These are phyloP conservation scores for Caiman crocodilus DNA, from an alignment of 2,797 vertebrate genomes.

Conservation along the genomic window DNA sequence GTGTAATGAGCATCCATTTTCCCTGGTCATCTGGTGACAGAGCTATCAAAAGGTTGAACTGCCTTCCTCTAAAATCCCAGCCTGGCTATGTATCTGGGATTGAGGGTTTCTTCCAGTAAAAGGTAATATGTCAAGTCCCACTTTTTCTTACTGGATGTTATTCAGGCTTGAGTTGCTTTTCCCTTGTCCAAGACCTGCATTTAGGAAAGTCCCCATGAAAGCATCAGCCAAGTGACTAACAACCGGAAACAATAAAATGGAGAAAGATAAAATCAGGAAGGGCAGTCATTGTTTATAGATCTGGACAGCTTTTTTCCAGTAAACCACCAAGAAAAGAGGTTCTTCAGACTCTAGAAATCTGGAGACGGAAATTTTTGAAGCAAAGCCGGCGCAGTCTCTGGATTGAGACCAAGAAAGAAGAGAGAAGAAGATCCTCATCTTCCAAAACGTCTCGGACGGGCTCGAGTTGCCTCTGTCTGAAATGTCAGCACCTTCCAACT, in stretches of 20 bases:
- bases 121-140: constrained; percentile 10
- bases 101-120: constrained; percentile 66
- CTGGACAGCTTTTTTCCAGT: constrained; percentile 67
- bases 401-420: background rate
- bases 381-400: background rate
- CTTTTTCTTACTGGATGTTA: constrained; percentile 56
- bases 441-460: background rate
- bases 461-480: background rate
- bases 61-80: background rate
- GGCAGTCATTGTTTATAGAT: constrained; percentile 49
- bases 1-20: accelerated
- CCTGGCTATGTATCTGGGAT: background rate
- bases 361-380: background rate
- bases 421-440: background rate
- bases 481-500: accelerated
- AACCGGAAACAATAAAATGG: constrained; percentile 69
- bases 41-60: background rate
- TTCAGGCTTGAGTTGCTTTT: constrained; percentile 7
- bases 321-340: constrained; percentile 35
- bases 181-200: background rate
- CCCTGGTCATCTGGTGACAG: background rate
- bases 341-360: background rate
- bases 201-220: constrained; percentile 75
- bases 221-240: constrained; percentile 36
- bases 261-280: constrained; percentile 66